Evolutionary conservation across 2,888 invertebrate species (phyloP).

Genomic region (Oligia strigilis): DNA sequence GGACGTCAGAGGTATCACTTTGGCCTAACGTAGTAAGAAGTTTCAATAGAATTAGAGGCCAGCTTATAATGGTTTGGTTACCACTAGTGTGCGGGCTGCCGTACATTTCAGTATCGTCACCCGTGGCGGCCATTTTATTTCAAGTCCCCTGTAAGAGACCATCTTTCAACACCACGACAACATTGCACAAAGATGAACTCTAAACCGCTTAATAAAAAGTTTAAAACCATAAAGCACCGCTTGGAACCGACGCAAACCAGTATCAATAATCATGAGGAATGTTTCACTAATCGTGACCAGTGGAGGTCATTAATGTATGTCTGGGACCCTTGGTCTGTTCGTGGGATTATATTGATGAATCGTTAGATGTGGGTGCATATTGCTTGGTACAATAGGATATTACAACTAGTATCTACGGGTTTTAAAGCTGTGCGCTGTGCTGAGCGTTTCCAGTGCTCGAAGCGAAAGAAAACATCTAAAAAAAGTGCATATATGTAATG

Average conservation of each 20-base stretch:
- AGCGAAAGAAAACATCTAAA: not conserved
- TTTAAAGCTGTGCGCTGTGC: too few species aligned
- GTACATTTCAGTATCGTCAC: not conserved
- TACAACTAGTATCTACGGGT: not conserved
- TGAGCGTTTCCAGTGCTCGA: not conserved
- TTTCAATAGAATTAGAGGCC: not conserved
- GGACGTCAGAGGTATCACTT: not conserved
- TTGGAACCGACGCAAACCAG: conserved; percentile 48
- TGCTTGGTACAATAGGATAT: not conserved
- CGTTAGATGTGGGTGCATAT: not conserved
- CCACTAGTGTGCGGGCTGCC: not conserved
- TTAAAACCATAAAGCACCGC: conserved; percentile 32
- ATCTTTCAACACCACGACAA: not conserved
- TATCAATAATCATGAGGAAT: conserved; percentile 60
- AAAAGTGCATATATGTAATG: not conserved
- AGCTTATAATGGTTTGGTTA: not conserved
- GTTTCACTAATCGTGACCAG: conserved; percentile 42
- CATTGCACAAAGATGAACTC: conserved; percentile 17
- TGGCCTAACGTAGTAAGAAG: not conserved
- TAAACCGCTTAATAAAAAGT: conserved; percentile 45
- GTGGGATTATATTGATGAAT: conserved; percentile 56
- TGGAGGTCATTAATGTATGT: conserved; percentile 55
- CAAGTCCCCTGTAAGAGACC: not conserved
- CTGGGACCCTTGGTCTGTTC: conserved; percentile 45
- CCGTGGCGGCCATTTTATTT: not conserved